Base-by-base conservation (phyloP, 2,113 vertebrate genomes). In the Fregata magnificens region DNA sequence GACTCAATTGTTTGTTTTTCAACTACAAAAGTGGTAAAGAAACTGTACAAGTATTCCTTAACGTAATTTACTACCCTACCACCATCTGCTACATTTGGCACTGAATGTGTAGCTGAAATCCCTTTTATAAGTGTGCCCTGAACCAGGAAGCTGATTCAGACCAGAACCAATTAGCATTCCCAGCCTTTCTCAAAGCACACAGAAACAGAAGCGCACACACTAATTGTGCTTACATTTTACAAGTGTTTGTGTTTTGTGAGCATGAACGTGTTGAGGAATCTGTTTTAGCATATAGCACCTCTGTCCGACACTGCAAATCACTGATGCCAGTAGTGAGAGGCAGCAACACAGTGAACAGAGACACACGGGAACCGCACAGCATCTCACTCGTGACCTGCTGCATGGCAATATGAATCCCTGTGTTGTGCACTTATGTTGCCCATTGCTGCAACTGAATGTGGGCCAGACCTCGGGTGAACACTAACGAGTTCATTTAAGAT, bases 31-130 rank as follows among this genome's bases (percentile, higher is more conserved):
- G 83, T 82, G 83, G 90, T 93, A 90, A 96, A 95, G 96, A 97
- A 97, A 95, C 88, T 86, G 83, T 88, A 79, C 69, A 86, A 97
- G 96, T 98, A 96, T 97, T 97, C 93, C 93, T 94, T 92, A 93
- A 96, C 22, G 61, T 86, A 96, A 97, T 98, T 97, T 97, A 95
- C 93, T 95, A 77, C 78, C 91, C 74, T 82, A 74, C 65, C 53
- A 84, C 97, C 97, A 97, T 98, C 97, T 98, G 97, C 94, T 95
- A 26, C 86, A 77, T 65, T 96, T 98, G 97, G 97, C 97, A 97
- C 94, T 40, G 67, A 92, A 38, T 2, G 13, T 55, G 89, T 14
- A 80, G 91, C 90, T 90, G 86, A 84, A 96, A 97, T 91, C 83
- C 67, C 65, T 87, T 95, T 93, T 61, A 65, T 62, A 77, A 93